Evolutionary conservation across 2,113 vertebrate species (phyloP).

Genomic region (Crocuta crocuta): DNA sequence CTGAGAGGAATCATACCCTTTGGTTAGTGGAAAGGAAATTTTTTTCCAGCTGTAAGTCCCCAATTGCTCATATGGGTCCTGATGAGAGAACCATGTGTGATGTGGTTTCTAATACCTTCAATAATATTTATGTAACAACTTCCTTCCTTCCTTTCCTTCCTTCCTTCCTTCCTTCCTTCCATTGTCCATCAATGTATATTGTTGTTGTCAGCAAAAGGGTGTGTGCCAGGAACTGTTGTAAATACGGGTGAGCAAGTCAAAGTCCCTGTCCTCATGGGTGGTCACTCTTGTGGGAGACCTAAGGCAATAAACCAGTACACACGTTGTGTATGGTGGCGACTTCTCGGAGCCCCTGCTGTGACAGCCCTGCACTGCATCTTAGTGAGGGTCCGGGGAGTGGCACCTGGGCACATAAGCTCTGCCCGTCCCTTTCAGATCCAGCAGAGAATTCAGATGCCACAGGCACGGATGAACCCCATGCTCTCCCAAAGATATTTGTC

Average conservation of each 20-base stretch:
- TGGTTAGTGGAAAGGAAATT: neutral
- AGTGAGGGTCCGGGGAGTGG: no score
- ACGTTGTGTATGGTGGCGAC: neutral
- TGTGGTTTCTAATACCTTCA: neutral
- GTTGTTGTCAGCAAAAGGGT: neutral
- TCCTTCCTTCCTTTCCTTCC: neutral
- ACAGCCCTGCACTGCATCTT: neutral
- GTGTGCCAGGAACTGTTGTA: neutral
- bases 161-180: neutral
- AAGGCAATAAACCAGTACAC: neutral
- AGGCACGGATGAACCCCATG: accelerated
- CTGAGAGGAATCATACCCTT: neutral
- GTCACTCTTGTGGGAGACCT: neutral
- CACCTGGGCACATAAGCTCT: neutral
- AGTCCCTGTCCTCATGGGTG: neutral
- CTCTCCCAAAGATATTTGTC: neutral
- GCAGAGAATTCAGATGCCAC: neutral
- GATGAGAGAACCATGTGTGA: neutral
- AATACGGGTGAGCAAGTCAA: neutral
- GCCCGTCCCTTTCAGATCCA: neutral
- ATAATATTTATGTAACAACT: neutral
- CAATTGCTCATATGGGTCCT: neutral
- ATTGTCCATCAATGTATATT: neutral
- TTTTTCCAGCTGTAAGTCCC: neutral
- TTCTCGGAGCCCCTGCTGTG: neutral